Conservation (phyloP, 2,888 invertebrate species). For the Rhogogaster chlorosoma region DNA sequence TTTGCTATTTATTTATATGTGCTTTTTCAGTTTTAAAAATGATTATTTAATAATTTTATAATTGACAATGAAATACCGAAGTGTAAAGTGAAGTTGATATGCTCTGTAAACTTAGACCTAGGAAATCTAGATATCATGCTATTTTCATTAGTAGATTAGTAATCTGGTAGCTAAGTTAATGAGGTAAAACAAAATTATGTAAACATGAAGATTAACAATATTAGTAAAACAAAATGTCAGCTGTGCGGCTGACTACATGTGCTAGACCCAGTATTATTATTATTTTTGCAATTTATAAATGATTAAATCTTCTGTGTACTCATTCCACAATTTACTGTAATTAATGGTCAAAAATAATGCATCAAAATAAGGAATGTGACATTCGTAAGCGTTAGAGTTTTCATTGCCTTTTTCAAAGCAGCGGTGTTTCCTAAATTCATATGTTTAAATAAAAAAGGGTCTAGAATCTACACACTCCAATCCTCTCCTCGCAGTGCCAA, state of each 20-base stretch:
- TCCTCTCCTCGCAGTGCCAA: slow-evolving; percentile 68
- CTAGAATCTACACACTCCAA: slow-evolving; percentile 70
- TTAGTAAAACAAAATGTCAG: slow-evolving; percentile 67
- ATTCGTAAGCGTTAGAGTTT: slow-evolving; percentile 45
- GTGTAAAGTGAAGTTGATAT: neutral
- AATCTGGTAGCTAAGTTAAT: slow-evolving; percentile 12
- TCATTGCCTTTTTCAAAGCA: slow-evolving; percentile 11
- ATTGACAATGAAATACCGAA: neutral
- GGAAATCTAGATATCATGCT: slow-evolving; percentile 9
- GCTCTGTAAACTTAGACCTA: neutral
- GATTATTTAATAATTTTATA: neutral
- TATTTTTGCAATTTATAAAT: slow-evolving; percentile 49
- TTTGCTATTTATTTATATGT: neutral
- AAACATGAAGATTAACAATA: slow-evolving; percentile 59
- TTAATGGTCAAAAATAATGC: neutral
- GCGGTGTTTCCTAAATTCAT: slow-evolving; percentile 46
- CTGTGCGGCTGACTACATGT: slow-evolving; percentile 75
- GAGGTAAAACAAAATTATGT: slow-evolving; percentile 38
- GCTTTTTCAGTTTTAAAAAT: neutral
- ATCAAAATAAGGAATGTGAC: slow-evolving; percentile 16
- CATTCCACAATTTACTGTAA: slow-evolving; percentile 36
- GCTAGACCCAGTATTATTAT: slow-evolving; percentile 65
- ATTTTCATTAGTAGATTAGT: slow-evolving; percentile 60
- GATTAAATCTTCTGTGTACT: neutral
- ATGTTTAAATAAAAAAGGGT: slow-evolving; percentile 59